Evolutionary conservation across 1,140 invertebrate genomes (phyloP).

Genomic region (Eupristina koningsbergeri): DNA sequence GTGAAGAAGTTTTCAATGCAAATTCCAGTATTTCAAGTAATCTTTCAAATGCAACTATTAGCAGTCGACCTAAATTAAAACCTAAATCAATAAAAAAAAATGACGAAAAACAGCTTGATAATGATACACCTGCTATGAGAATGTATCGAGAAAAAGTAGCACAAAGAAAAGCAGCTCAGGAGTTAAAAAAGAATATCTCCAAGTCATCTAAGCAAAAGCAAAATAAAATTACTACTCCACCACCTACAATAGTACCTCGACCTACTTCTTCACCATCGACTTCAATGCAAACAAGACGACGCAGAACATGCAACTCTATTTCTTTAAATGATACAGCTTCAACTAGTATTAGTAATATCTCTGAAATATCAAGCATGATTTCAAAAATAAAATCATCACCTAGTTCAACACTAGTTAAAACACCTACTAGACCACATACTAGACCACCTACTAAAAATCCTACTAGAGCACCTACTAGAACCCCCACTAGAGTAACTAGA

Average conservation of each 20-base stretch:
- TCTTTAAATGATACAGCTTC: constrained; percentile 12
- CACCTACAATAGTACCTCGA: background rate
- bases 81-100: constrained; percentile 27
- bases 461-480: too few relatives aligned
- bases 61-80: constrained; percentile 51
- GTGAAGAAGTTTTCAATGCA: constrained; percentile 17
- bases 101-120: constrained; percentile 7
- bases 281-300: background rate
- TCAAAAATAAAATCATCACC: constrained; percentile 16
- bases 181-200: constrained; percentile 38
- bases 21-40: constrained; percentile 18
- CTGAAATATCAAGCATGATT: background rate
- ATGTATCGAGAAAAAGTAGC: constrained; percentile 48
- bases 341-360: constrained; percentile 17
- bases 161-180: constrained; percentile 30
- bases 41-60: constrained; percentile 1
- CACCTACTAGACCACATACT: too few relatives aligned
- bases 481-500: background rate
- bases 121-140: constrained; percentile 48
- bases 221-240: background rate
- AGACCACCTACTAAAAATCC: too few relatives aligned
- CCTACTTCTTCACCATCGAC: background rate
- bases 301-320: background rate
- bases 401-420: too few relatives aligned
- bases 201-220: constrained; percentile 22